Evolutionary conservation across 2,888 invertebrate genomes (phyloP).

Genomic region (Hyposoter dolosus): DNA sequence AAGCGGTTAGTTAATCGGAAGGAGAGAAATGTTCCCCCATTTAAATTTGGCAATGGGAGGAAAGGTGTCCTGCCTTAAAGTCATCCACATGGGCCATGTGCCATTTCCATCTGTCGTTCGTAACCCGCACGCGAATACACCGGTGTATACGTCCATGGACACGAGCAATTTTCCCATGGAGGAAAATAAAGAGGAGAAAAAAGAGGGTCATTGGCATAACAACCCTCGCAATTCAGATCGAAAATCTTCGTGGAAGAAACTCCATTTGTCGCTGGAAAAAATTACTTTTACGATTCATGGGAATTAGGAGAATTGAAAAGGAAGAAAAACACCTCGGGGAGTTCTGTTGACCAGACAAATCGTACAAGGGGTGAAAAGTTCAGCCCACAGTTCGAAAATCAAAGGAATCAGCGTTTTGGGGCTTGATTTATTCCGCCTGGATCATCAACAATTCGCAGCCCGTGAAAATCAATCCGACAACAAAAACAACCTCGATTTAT

Average conservation of each 20-base stretch:
- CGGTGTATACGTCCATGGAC: background rate
- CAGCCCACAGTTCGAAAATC: background rate
- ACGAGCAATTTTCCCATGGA: slow-evolving; percentile 28
- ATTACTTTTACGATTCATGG: slow-evolving; percentile 1
- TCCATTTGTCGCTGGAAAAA: background rate
- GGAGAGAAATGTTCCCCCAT: background rate
- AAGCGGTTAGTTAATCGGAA: slow-evolving; percentile 29
- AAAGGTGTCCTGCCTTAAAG: slow-evolving; percentile 10
- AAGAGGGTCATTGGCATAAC: slow-evolving; percentile 19
- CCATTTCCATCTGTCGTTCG: slow-evolving; percentile 23
- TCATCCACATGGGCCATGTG: slow-evolving; percentile 14
- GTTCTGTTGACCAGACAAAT: background rate
- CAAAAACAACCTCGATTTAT: background rate
- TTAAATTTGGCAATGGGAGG: background rate
- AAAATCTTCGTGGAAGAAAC: slow-evolving; percentile 10
- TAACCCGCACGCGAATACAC: background rate
- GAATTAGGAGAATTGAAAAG: background rate
- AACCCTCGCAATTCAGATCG: background rate
- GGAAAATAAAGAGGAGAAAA: slow-evolving; percentile 9
- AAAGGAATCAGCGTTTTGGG: background rate
- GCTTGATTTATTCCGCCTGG: slow-evolving; percentile 1
- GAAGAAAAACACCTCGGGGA: background rate
- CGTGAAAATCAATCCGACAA: background rate
- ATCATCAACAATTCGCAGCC: background rate
- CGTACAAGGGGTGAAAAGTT: background rate